A percentile compares a stretch with the other conserved stretches of the same genome.
Conservation (phyloP, 2,797 vertebrate genomes). For the Pseudocheirus occidentalis region DNA sequence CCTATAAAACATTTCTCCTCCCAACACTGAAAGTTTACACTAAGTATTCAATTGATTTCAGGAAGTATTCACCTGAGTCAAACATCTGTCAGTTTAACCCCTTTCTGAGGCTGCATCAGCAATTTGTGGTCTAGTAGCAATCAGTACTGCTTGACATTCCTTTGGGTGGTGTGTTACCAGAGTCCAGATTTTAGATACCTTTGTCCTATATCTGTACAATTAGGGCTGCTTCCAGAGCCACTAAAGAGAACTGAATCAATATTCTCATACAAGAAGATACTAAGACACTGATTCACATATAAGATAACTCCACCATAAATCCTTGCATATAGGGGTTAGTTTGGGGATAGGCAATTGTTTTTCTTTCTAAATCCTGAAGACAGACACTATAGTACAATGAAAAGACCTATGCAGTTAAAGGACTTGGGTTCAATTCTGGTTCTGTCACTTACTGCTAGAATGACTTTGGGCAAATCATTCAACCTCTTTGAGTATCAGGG, state of each 20-base stretch:
- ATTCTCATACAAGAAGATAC: neutral
- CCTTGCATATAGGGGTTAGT: neutral
- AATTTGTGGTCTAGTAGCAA: neutral
- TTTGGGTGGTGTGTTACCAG: too few species aligned
- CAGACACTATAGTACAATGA: too few species aligned
- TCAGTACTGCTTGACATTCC: too few species aligned
- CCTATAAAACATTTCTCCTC: neutral
- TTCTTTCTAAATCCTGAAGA: neutral
- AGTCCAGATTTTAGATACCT: too few species aligned
- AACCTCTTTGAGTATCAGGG: too few species aligned
- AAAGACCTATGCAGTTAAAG: too few species aligned
- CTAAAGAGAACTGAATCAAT: neutral
- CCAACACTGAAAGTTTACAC: neutral
- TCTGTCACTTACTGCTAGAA: too few species aligned
- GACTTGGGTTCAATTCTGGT: too few species aligned
- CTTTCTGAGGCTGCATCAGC: neutral
- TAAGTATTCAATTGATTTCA: neutral
- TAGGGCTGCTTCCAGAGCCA: too few species aligned
- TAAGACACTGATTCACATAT: neutral
- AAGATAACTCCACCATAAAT: neutral
- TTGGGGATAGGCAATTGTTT: neutral
- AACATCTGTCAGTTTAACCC: neutral
- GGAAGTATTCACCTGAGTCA: neutral
- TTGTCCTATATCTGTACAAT: neutral
- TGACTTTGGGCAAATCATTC: too few species aligned